These are phyloP conservation scores for Lichenostomus cassidix DNA, from an alignment of 2,113 vertebrate species.

Conservation along the genomic window DNA sequence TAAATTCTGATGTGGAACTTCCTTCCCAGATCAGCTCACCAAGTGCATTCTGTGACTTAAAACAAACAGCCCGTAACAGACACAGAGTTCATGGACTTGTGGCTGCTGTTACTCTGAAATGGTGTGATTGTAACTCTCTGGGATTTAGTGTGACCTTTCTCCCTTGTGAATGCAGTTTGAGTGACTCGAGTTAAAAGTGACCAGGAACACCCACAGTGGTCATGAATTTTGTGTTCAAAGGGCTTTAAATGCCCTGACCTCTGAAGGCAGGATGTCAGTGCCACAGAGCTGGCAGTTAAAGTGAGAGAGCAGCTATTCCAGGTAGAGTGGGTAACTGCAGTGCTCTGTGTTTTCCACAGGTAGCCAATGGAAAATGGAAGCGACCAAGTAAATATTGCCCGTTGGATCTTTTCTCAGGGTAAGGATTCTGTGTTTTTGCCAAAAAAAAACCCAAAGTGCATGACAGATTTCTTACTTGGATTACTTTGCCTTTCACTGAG, in stretches of 20 bases:
- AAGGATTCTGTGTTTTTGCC: constrained; percentile 28
- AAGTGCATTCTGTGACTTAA: background rate
- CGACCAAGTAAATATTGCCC: constrained; percentile 93
- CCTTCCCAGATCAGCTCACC: background rate
- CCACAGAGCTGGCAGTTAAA: background rate
- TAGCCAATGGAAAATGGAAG: constrained; percentile 95
- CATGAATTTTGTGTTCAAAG: background rate
- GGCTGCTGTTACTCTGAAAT: background rate
- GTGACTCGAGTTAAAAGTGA: background rate
- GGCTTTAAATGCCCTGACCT: background rate
- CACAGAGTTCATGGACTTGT: rapidly evolving
- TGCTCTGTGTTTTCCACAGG: constrained; percentile 71
- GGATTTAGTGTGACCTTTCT: background rate
- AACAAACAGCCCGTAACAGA: background rate
- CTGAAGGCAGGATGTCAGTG: background rate
- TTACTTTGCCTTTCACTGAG: background rate
- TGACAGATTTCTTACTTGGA: background rate
- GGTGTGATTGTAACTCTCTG: background rate
- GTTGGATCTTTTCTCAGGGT: constrained; percentile 98
- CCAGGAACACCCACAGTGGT: background rate
- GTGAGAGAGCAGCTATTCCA: background rate
- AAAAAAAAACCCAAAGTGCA: background rate
- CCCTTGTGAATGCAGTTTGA: background rate
- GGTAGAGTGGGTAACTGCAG: background rate
- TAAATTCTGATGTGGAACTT: background rate